A percentile compares a stretch with the other conserved stretches of the same genome.
These are phyloP conservation scores for Acanthis flammea DNA, from an alignment of 2,797 vertebrate genomes.

Conservation along the genomic window DNA sequence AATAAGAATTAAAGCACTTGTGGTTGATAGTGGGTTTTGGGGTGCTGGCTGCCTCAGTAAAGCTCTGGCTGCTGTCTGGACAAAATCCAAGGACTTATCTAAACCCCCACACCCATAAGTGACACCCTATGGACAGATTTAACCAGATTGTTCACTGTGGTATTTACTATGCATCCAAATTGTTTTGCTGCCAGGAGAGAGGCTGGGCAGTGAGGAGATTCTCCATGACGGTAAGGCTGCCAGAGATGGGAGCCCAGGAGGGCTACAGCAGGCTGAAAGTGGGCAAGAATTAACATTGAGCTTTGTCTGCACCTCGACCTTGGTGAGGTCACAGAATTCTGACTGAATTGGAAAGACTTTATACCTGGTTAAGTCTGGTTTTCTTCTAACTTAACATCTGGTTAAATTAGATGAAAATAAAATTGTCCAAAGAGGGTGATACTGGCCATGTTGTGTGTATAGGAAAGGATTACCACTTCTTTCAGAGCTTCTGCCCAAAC, in stretches of 20 bases:
- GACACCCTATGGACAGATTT: neutral
- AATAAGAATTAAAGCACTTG: neutral
- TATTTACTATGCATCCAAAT: neutral
- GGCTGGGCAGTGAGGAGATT: neutral
- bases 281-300: neutral
- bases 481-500: neutral
- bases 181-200: neutral
- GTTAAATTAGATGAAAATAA: neutral
- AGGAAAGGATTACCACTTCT: neutral
- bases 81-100: neutral
- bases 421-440: neutral
- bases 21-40: neutral
- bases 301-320: neutral
- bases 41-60: neutral
- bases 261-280: fast-evolving
- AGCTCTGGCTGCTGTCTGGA: neutral
- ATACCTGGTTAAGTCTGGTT: neutral
- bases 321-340: neutral
- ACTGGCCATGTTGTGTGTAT: neutral
- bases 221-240: neutral
- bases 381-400: neutral
- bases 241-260: neutral
- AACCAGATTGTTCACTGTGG: neutral
- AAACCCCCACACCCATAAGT: neutral
- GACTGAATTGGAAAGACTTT: neutral